Evolutionary conservation across 2,888 invertebrate genomes (phyloP).

Genomic region (Steinernema scapterisci): DNA sequence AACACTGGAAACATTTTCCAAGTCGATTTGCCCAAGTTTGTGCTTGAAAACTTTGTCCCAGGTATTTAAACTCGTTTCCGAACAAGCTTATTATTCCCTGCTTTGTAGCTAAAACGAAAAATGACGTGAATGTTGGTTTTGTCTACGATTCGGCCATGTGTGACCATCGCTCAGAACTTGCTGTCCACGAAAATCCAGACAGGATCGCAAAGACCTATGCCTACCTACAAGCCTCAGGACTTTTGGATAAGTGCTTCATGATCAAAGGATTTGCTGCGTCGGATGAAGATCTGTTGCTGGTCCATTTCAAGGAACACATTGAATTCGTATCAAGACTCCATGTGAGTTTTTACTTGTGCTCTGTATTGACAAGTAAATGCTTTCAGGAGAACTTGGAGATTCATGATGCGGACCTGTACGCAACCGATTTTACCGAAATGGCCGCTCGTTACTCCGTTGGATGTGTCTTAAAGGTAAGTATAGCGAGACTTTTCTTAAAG

Average conservation of each 20-base stretch:
- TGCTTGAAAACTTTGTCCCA: background rate
- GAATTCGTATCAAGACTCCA: background rate
- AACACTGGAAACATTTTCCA: constrained; percentile 10
- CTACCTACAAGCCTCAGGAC: background rate
- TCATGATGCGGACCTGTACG: constrained; percentile 32
- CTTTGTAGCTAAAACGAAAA: background rate
- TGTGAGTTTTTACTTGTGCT: background rate
- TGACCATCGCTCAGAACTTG: background rate
- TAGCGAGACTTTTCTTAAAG: background rate
- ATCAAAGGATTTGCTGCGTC: background rate
- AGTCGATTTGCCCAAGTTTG: background rate
- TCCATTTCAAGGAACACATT: background rate
- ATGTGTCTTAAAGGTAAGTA: constrained; percentile 42
- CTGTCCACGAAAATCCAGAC: background rate
- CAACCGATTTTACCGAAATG: constrained; percentile 37
- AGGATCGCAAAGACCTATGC: background rate
- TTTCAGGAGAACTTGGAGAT: background rate
- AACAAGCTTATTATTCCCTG: too few relatives aligned
- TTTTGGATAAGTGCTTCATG: background rate
- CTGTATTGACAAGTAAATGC: too few relatives aligned
- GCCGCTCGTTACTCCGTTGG: constrained; percentile 43
- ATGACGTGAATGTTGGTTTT: background rate
- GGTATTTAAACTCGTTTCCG: background rate
- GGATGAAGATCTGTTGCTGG: background rate
- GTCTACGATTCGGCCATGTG: background rate